A percentile compares a stretch with the other conserved stretches of the same genome.
phyloP scores from a whole-genome alignment of 1,140 invertebrate genomes.

The Bursaphelenchus mucronatus region DNA sequence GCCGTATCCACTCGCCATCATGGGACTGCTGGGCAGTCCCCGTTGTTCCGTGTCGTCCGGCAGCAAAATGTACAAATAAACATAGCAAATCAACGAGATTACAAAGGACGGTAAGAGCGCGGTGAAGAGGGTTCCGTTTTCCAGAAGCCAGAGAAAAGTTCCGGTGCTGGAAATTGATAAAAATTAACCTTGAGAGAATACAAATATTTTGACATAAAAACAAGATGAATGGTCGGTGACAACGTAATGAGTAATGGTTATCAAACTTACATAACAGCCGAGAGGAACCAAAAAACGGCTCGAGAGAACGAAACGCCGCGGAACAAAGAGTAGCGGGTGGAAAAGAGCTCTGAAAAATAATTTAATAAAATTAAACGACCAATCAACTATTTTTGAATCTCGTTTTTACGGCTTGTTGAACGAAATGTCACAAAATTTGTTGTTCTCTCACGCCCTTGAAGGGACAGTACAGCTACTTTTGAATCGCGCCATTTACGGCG shows the following conservation, averaged over 20 bases:
- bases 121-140: slow-evolving; percentile 15
- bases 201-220: neutral
- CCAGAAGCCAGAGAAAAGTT: slow-evolving; percentile 7
- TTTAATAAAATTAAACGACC: slow-evolving; percentile 2
- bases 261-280: slow-evolving; percentile 4
- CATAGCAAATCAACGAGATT: neutral
- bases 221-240: too few relatives aligned
- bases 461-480: too few relatives aligned
- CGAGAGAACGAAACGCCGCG: slow-evolving; percentile 12
- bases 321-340: slow-evolving; percentile 1
- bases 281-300: slow-evolving; percentile 18
- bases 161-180: slow-evolving; percentile 12
- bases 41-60: neutral
- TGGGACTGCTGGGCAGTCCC: too few relatives aligned
- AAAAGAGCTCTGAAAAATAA: neutral
- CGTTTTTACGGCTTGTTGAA: too few relatives aligned
- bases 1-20: too few relatives aligned
- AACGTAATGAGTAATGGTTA: too few relatives aligned
- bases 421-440: too few relatives aligned
- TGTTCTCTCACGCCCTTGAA: too few relatives aligned
- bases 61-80: slow-evolving; percentile 9
- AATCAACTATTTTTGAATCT: too few relatives aligned
- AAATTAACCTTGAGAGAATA: neutral
- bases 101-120: slow-evolving; percentile 9
- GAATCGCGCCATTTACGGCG: too few relatives aligned